Evolutionary conservation across 1,140 invertebrate species (phyloP).

Genomic region (Thaumetopoea pityocampa): DNA sequence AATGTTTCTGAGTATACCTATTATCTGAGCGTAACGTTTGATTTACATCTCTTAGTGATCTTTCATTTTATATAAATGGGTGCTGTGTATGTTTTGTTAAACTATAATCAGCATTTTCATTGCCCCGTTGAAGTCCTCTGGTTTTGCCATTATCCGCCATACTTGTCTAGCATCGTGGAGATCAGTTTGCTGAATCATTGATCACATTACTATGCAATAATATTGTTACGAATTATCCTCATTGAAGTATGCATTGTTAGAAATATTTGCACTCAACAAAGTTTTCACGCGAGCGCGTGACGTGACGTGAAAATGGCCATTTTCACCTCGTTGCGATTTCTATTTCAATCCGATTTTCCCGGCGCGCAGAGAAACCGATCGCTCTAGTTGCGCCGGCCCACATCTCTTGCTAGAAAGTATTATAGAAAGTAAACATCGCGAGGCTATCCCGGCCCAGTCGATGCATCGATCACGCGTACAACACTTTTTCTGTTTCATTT

Average conservation of each 20-base stretch:
- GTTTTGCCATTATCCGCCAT: too few species aligned
- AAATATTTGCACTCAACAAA: constrained; percentile 15
- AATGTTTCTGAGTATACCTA: too few species aligned
- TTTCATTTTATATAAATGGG: too few species aligned
- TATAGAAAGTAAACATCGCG: constrained; percentile 73
- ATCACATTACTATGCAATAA: neutral
- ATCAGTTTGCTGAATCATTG: too few species aligned
- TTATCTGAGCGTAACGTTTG: too few species aligned
- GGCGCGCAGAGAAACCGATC: constrained; percentile 70
- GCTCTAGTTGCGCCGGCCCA: constrained; percentile 70
- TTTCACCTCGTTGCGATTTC: constrained; percentile 68
- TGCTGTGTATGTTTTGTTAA: too few species aligned
- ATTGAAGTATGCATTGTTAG: constrained; percentile 4
- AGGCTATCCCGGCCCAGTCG: constrained; percentile 53
- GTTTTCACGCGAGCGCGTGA: constrained; percentile 52
- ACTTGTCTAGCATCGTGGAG: too few species aligned
- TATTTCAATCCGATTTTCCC: constrained; percentile 74
- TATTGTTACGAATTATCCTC: too few species aligned
- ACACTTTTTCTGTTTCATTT: constrained; percentile 48
- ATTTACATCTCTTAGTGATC: too few species aligned
- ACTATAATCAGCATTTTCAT: too few species aligned
- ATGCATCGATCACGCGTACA: constrained; percentile 62
- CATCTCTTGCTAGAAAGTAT: constrained; percentile 74
- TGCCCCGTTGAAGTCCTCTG: too few species aligned
- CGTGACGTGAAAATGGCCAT: constrained; percentile 66